Conservation (phyloP, 2,113 vertebrate genomes). For the Coreoperca whiteheadi region DNA sequence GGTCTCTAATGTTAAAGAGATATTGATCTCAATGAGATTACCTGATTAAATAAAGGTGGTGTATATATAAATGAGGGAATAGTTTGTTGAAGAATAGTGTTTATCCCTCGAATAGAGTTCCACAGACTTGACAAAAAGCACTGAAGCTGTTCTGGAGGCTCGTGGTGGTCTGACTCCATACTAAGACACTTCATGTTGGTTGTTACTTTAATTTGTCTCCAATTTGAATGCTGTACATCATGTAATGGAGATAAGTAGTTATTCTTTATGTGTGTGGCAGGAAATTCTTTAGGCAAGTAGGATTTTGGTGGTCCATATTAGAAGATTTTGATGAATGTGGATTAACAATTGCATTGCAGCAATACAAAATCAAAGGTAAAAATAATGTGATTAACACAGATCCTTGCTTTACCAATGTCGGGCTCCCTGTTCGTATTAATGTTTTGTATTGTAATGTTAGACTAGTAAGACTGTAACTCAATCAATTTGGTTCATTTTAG, state of each 20-base stretch:
- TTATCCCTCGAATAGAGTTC: too few relatives aligned
- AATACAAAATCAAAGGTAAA: neutral
- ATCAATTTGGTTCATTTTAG: neutral
- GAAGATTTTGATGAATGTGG: neutral
- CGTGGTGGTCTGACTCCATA: too few relatives aligned
- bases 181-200: too few relatives aligned
- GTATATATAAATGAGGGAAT: too few relatives aligned
- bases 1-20: too few relatives aligned
- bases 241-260: slow-evolving; percentile 24
- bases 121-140: too few relatives aligned
- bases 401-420: neutral
- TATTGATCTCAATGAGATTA: too few relatives aligned
- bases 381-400: neutral
- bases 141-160: too few relatives aligned
- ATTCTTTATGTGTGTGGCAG: slow-evolving; percentile 10
- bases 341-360: neutral
- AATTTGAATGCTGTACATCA: neutral
- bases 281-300: neutral
- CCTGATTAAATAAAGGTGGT: too few relatives aligned
- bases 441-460: neutral
- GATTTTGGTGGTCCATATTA: neutral
- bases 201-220: too few relatives aligned
- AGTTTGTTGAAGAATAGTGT: too few relatives aligned
- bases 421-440: neutral
- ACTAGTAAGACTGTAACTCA: neutral